phyloP scores from a whole-genome alignment of 2,888 invertebrate genomes.

The Lasioglossum morio region DNA sequence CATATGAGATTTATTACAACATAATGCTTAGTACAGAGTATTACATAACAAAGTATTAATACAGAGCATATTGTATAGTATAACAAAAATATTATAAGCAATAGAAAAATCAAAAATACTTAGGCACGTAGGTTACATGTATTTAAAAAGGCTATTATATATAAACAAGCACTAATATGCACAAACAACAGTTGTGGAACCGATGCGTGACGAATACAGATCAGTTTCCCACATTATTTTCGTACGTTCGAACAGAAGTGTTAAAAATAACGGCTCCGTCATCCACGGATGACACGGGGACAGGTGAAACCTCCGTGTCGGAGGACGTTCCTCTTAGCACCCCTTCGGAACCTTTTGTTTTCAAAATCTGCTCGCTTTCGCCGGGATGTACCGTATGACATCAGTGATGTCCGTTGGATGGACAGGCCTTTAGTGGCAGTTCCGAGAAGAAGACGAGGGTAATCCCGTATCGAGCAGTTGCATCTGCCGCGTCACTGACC shows the following conservation, averaged over 20 bases:
- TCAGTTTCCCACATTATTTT: background rate
- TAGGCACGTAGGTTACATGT: no score
- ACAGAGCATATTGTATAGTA: no score
- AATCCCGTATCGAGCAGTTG: slow-evolving; percentile 76
- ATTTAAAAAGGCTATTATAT: no score
- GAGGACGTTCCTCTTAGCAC: background rate
- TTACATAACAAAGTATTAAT: no score
- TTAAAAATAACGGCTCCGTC: background rate
- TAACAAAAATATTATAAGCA: no score
- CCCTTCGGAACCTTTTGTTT: slow-evolving; percentile 34
- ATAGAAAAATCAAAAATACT: no score
- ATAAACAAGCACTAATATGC: no score
- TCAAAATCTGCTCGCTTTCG: slow-evolving; percentile 35
- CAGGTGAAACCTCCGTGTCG: background rate
- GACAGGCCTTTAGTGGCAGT: slow-evolving; percentile 65
- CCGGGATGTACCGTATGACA: slow-evolving; percentile 47
- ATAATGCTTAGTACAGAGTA: no score
- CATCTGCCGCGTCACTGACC: slow-evolving; percentile 81
- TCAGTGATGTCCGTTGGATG: slow-evolving; percentile 50
- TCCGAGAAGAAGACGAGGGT: slow-evolving; percentile 69
- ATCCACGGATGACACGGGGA: background rate
- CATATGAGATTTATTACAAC: no score
- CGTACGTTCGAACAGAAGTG: background rate
- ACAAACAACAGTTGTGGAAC: no score
- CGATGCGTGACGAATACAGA: background rate